Percentiles rank a stretch among this genome's conserved stretches.
Conservation (phyloP, 2,888 invertebrate genomes). For the Philopedon plagiatum region DNA sequence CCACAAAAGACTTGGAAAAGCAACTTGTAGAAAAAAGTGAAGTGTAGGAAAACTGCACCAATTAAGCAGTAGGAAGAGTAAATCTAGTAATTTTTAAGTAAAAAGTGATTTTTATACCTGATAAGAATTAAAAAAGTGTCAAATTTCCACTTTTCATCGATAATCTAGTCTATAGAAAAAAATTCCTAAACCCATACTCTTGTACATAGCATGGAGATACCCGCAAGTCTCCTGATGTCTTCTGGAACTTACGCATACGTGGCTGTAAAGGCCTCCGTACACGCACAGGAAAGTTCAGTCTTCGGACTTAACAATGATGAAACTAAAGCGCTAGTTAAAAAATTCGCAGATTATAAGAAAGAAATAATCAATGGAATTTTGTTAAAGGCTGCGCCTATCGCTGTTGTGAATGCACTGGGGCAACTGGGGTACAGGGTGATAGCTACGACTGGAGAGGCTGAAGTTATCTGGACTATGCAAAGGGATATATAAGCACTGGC, state of each 20-base stretch:
- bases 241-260: slow-evolving; percentile 78
- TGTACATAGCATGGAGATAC: slow-evolving; percentile 64
- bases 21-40: slow-evolving; percentile 42
- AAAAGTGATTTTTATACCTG: slow-evolving; percentile 17
- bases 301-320: slow-evolving; percentile 84
- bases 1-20: slow-evolving; percentile 47
- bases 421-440: slow-evolving; percentile 85
- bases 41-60: slow-evolving; percentile 17
- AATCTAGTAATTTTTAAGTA: background rate
- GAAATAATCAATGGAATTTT: slow-evolving; percentile 81
- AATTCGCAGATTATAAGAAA: slow-evolving; percentile 74
- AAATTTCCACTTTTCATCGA: slow-evolving; percentile 28
- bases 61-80: background rate
- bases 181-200: slow-evolving; percentile 42
- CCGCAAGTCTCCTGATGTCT: slow-evolving; percentile 67
- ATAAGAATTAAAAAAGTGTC: slow-evolving; percentile 33
- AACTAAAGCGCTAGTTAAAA: slow-evolving; percentile 78
- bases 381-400: slow-evolving; percentile 79
- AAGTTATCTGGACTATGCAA: slow-evolving; percentile 88
- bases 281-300: slow-evolving; percentile 80
- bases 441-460: slow-evolving; percentile 84
- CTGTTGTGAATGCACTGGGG: slow-evolving; percentile 81
- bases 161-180: slow-evolving; percentile 30
- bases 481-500: slow-evolving; percentile 76
- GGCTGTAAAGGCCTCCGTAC: slow-evolving; percentile 85